phyloP scores from a whole-genome alignment of 2,888 invertebrate genomes.

The Zaprionus lineosus region DNA sequence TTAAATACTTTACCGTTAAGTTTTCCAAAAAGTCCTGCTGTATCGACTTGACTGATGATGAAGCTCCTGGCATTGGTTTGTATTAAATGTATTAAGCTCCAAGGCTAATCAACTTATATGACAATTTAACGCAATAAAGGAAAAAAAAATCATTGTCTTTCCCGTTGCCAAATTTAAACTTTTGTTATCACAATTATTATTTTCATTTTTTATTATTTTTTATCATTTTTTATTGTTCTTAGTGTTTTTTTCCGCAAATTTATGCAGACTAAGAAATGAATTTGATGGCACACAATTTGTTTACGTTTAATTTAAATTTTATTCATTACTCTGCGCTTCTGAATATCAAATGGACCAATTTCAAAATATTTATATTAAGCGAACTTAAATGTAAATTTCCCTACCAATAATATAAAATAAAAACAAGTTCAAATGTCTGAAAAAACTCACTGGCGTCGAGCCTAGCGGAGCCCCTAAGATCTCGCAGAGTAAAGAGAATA shows the following conservation, averaged over 20 bases:
- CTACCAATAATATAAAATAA: too few species aligned
- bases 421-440: too few species aligned
- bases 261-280: slow-evolving; percentile 63
- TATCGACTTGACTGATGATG: slow-evolving; percentile 41
- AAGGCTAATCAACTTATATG: slow-evolving; percentile 50
- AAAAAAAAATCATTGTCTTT: too few species aligned
- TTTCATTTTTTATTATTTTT: slow-evolving; percentile 40
- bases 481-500: too few species aligned
- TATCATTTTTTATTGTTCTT: too few species aligned
- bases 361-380: too few species aligned
- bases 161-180: too few species aligned
- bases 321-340: slow-evolving; percentile 13
- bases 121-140: too few species aligned
- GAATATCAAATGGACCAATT: background rate
- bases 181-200: slow-evolving; percentile 41
- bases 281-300: slow-evolving; percentile 64
- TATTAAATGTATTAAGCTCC: slow-evolving; percentile 63
- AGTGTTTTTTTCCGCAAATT: slow-evolving; percentile 26
- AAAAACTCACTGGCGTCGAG: too few species aligned
- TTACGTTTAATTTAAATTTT: slow-evolving; percentile 72
- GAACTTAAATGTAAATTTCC: too few species aligned
- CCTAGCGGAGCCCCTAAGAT: too few species aligned
- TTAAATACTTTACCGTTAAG: slow-evolving; percentile 64
- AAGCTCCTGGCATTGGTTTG: slow-evolving; percentile 30
- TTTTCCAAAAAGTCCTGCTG: slow-evolving; percentile 38